Base-by-base conservation (phyloP, 2,888 invertebrate species). In the Drosophila longiperda region DNA sequence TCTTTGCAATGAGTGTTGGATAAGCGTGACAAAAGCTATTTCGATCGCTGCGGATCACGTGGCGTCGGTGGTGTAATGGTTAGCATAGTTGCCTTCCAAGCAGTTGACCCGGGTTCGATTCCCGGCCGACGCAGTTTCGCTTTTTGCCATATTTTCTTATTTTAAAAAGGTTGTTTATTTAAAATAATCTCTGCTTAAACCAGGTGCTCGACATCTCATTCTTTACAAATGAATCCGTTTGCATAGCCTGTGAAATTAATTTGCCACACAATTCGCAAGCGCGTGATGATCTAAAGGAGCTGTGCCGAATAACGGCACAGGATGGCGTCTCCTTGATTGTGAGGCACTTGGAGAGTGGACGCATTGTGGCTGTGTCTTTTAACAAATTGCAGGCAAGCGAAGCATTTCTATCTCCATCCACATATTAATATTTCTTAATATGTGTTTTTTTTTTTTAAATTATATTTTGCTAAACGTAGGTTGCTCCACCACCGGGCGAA, bases 301-400 rank as follows among this genome's bases (percentile, higher is more conserved):
- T 96, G 3, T 94, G 95, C 67, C 92, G 94, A 49, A 93, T 94
- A 66, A 94, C 95, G 15, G 95, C 95, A 0, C 91, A 94, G 54
- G 96, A 96, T 85, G 96, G 96, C 0, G 94, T 95, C 0, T 95
- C 96, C 0, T 81, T 96, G 48, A 94, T 96, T 0, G 95, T 95
- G 0, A 92, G 95, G 1, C 94, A 95, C 64, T 93, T 93, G 7
- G 88, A 91, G 1, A 95, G 93, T 0, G 94, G 94, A 0, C 93
- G 94, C 82, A 94, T 96, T 1, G 95, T 93, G 6, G 94, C 95
- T 0, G 95, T 94, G 2, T 91, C 94, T 5, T 95, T 96, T 84
- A 96, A 96, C 91, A 96, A 96, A 93, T 92, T 96, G 71, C 96
- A 96, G 93, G 96, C 95, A 88, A 87, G 69, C 32, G 5, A 9